Evolutionary conservation across 2,888 invertebrate species (phyloP).

Genomic region (Aleiodes alternator): DNA sequence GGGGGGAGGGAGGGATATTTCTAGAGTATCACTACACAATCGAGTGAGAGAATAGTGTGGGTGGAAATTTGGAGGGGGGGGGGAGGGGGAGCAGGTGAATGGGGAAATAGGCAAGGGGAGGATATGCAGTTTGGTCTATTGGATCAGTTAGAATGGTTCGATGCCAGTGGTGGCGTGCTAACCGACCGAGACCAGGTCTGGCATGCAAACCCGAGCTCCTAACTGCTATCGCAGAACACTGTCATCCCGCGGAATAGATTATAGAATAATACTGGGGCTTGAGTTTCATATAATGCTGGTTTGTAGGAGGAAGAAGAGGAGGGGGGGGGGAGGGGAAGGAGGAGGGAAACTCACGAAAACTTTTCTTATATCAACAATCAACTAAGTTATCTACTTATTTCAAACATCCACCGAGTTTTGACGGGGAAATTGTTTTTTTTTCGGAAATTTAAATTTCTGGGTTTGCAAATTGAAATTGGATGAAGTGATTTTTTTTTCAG

Average conservation of each 20-base stretch:
- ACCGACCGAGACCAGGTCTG: constrained; percentile 48
- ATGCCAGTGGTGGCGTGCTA: constrained; percentile 53
- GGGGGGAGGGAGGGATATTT: background rate
- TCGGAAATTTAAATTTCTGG: too few relatives aligned
- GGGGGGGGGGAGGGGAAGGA: too few relatives aligned
- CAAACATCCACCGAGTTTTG: background rate
- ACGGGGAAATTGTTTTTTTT: background rate
- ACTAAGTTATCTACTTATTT: constrained; percentile 2
- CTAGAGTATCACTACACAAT: constrained; percentile 52
- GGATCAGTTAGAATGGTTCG: constrained; percentile 40
- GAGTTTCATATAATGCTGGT: constrained; percentile 63
- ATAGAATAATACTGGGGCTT: constrained; percentile 61
- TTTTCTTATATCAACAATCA: constrained; percentile 26
- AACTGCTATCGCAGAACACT: constrained; percentile 61
- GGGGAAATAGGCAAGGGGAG: background rate
- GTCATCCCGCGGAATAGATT: constrained; percentile 65
- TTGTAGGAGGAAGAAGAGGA: too few relatives aligned
- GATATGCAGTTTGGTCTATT: constrained; percentile 35
- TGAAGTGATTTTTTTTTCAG: too few relatives aligned
- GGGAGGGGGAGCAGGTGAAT: background rate
- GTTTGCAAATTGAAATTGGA: too few relatives aligned
- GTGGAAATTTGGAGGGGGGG: too few relatives aligned
- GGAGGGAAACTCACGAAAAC: constrained; percentile 5
- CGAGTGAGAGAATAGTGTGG: constrained; percentile 39
- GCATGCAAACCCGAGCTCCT: constrained; percentile 52